A percentile compares a stretch with the other conserved stretches of the same genome.
Evolutionary conservation across 2,888 invertebrate species (phyloP).

Genomic region (Panopea generosa): DNA sequence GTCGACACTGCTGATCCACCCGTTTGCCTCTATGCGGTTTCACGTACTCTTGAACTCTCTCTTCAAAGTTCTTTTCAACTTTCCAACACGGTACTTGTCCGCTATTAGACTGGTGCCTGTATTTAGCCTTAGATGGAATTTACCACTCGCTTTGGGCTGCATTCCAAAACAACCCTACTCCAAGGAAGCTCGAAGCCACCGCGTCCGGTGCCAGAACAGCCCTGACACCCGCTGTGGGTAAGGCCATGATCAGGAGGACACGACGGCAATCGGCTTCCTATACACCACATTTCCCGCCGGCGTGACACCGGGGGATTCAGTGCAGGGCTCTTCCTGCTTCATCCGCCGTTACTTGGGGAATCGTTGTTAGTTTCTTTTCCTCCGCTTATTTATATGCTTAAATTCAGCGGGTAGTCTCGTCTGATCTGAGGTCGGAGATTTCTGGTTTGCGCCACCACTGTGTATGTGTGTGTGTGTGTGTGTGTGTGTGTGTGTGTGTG

Average conservation of each 20-base stretch:
- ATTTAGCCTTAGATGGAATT: constrained; percentile 88
- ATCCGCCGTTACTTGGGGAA: constrained; percentile 89
- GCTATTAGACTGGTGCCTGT: constrained; percentile 89
- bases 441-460: background rate
- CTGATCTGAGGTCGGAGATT: constrained; percentile 83
- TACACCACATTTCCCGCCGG: constrained; percentile 87
- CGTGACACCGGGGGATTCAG: constrained; percentile 86
- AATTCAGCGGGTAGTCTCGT: constrained; percentile 86
- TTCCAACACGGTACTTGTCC: constrained; percentile 90
- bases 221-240: constrained; percentile 63
- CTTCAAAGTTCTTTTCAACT: constrained; percentile 89
- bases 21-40: constrained; percentile 86
- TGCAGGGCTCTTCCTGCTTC: constrained; percentile 88
- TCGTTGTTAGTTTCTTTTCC: constrained; percentile 90
- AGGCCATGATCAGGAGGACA: constrained; percentile 81
- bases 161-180: constrained; percentile 69
- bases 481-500: too few species aligned
- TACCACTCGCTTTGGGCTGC: constrained; percentile 86
- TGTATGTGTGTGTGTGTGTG: too few species aligned
- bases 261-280: constrained; percentile 83
- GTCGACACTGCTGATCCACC: constrained; percentile 80
- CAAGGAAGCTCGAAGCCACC: constrained; percentile 43
- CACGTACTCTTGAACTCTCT: constrained; percentile 88
- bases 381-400: constrained; percentile 90
- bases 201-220: constrained; percentile 38